These are phyloP conservation scores for Notamacropus eugenii DNA, from an alignment of 2,797 vertebrate species.

Conservation along the genomic window DNA sequence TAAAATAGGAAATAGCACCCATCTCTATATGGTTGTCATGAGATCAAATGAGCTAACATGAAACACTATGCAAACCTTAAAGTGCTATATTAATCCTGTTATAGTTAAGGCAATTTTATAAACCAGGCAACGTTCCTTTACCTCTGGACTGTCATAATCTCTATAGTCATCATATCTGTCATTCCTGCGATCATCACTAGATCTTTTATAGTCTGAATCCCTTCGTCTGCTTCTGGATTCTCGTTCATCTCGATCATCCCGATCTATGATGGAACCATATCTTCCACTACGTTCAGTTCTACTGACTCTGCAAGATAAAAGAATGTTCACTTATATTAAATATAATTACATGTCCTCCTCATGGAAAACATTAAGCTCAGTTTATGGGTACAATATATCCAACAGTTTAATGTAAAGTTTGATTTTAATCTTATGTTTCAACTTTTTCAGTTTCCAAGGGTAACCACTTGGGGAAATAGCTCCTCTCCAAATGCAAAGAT, in stretches of 20 bases:
- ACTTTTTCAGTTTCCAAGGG: conserved; percentile 13
- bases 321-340: conserved; percentile 41
- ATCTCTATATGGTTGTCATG: background rate
- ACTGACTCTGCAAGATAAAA: conserved; percentile 88
- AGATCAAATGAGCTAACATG: background rate
- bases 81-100: background rate
- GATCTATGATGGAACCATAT: conserved; percentile 94
- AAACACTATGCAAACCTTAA: background rate
- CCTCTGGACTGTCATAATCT: conserved; percentile 93
- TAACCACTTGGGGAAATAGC: conserved; percentile 17
- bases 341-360: conserved; percentile 13
- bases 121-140: conserved; percentile 71
- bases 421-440: conserved; percentile 13
- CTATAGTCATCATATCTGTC: conserved; percentile 95
- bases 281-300: conserved; percentile 96
- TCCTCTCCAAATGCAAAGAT: background rate
- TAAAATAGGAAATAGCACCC: background rate
- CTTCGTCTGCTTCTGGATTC: conserved; percentile 90
- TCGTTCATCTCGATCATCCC: conserved; percentile 92
- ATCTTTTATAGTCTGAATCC: conserved; percentile 92
- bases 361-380: conserved; percentile 24
- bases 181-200: conserved; percentile 92
- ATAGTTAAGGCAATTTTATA: conserved; percentile 30
- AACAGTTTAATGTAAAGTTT: conserved; percentile 33
- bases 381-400: conserved; percentile 11